Conservation (phyloP, 2,797 vertebrate species). For the Chromobotia macracanthus region DNA sequence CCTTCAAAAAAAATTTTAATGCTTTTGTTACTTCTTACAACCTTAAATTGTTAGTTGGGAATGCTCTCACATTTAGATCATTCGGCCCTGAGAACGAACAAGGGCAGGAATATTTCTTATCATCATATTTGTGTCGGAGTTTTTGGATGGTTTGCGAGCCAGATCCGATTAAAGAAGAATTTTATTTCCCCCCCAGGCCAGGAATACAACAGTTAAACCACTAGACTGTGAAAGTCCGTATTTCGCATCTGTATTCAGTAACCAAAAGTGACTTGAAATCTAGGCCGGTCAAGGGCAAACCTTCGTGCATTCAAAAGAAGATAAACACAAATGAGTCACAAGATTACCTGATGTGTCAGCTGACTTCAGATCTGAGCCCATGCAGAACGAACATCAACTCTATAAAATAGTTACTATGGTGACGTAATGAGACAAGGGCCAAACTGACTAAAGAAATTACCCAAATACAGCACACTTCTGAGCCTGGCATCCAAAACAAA, state of each 20-base stretch:
- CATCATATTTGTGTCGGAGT: conserved; percentile 14
- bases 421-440: conserved; percentile 22
- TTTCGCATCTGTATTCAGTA: conserved; percentile 23
- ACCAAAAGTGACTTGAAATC: background rate
- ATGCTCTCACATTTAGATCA: background rate
- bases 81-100: background rate
- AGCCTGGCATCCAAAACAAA: conserved; percentile 48
- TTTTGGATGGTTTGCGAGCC: conserved; percentile 27
- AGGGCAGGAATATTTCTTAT: conserved; percentile 20
- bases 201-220: background rate
- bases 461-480: background rate
- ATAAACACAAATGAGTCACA: conserved; percentile 13
- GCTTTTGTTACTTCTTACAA: too few relatives aligned
- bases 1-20: too few relatives aligned
- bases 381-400: conserved; percentile 12
- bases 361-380: conserved; percentile 30
- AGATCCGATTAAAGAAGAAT: conserved; percentile 24
- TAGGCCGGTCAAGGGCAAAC: background rate
- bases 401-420: conserved; percentile 6
- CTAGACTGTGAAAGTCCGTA: conserved; percentile 18
- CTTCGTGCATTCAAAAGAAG: background rate
- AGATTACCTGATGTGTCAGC: background rate
- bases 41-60: too few relatives aligned
- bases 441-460: conserved; percentile 20
- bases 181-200: conserved; percentile 5